These are phyloP conservation scores for Xestobium rufovillosum DNA, from an alignment of 2,888 invertebrate species.

Conservation along the genomic window DNA sequence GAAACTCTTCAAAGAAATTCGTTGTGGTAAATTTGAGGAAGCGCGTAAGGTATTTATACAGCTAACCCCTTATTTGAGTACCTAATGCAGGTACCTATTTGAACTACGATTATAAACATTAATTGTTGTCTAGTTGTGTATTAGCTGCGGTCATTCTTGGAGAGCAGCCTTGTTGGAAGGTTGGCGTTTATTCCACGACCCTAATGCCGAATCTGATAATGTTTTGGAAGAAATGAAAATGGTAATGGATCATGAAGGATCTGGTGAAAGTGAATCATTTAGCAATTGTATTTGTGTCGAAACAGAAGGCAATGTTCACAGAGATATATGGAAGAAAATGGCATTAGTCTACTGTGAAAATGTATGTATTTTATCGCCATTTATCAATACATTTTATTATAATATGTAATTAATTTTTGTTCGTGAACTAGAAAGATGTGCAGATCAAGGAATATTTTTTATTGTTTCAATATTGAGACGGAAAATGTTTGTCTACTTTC, in stretches of 20 bases:
- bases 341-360: constrained; percentile 50
- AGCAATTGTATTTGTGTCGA: no score
- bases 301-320: constrained; percentile 73
- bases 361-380: constrained; percentile 21
- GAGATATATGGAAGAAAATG: constrained; percentile 72
- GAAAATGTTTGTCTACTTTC: no score
- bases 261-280: constrained; percentile 15
- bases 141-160: constrained; percentile 86
- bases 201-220: constrained; percentile 56
- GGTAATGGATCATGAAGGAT: constrained; percentile 16
- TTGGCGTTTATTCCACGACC: constrained; percentile 82
- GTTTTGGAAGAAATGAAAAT: constrained; percentile 28
- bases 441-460: no score
- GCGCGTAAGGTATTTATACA: constrained; percentile 56
- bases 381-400: not conserved
- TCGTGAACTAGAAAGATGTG: no score
- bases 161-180: constrained; percentile 84
- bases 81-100: no score
- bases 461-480: no score
- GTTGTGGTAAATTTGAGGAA: constrained; percentile 79
- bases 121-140: constrained; percentile 50
- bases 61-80: constrained; percentile 1
- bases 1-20: constrained; percentile 65
- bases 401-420: not conserved
- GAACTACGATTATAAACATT: no score